Base-by-base conservation (phyloP, 2,888 invertebrate genomes). In the Byasa hedistus region DNA sequence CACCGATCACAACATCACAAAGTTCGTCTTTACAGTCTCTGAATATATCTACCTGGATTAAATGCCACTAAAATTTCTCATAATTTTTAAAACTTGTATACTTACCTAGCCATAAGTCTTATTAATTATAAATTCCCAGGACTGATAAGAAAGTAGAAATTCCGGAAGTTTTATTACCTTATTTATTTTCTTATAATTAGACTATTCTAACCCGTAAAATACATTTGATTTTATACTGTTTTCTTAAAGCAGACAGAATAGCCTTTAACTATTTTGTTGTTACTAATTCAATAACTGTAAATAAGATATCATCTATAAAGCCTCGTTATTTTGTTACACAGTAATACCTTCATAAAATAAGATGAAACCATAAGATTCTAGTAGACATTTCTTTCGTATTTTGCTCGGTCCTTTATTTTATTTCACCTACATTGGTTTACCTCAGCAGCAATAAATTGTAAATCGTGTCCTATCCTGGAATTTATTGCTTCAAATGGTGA, bases 391-490 rank as follows among this genome's bases (percentile, higher is more conserved):
- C 27, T 44, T 27, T 48, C 32, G 56, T 27, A 63, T 63, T 63
- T 63, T 57, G 22, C 57, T 57, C 63, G 57, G 27, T 57, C 27
- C 57, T 44, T 62, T 52, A 32, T 61, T 61, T 62, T 63, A 63
- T 51, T 63, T 63, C 57, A 57, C 48, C 32, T 23, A 54, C 65
- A 65, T 65, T 56, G 60, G 56, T 61, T 48, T 51, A 65, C 65
- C 65, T 56, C 65, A 44, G 61, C 22, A 51, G 60, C 58, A 32
- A 65, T 65, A 65, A 65, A 65, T 65, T 51, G 56, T 65, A 56
- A 60, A 60, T 65, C 65, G 56, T 36, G 56, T 44, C 51, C 60
- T 44, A 57, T 56, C 56, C 56, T 48, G 32, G 48, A 65, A 65
- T 65, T 65, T 65, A 65, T 65, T 56, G 27, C 60, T 48, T 32